A percentile compares a stretch with the other conserved stretches of the same genome.
Conservation (phyloP, 2,888 invertebrate genomes). For the Abscondita cerata region DNA sequence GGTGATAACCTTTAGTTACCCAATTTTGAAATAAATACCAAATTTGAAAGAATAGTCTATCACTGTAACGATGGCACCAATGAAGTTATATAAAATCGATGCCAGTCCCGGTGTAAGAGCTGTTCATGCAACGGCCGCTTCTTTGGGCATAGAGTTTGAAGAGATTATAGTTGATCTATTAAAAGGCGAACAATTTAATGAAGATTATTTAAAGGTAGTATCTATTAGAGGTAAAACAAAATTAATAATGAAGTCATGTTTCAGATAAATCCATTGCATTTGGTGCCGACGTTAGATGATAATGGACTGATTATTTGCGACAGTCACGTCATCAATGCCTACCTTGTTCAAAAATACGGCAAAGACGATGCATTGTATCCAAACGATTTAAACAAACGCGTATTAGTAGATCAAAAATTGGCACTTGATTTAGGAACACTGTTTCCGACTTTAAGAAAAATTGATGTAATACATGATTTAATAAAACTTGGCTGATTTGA, state of each 20-base stretch:
- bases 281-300: slow-evolving; percentile 65
- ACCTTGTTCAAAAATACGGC: slow-evolving; percentile 63
- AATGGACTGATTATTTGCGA: slow-evolving; percentile 64
- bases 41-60: no score
- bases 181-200: slow-evolving; percentile 54
- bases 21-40: no score
- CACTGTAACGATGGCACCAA: no score
- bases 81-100: no score
- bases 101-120: slow-evolving; percentile 60
- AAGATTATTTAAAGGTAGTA: slow-evolving; percentile 50
- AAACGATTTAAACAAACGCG: slow-evolving; percentile 58
- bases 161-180: slow-evolving; percentile 56
- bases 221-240: no score
- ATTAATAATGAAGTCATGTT: no score
- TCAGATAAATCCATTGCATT: slow-evolving; percentile 69
- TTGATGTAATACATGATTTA: no score
- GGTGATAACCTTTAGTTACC: no score
- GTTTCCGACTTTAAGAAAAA: not conserved
- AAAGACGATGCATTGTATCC: slow-evolving; percentile 63
- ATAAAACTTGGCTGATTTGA: no score
- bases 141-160: slow-evolving; percentile 58
- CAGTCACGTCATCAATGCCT: slow-evolving; percentile 69
- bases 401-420: slow-evolving; percentile 60
- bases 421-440: slow-evolving; percentile 60
- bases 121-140: slow-evolving; percentile 58